phyloP scores from a whole-genome alignment of 2,113 vertebrate genomes.

The Scytalopus superciliaris region DNA sequence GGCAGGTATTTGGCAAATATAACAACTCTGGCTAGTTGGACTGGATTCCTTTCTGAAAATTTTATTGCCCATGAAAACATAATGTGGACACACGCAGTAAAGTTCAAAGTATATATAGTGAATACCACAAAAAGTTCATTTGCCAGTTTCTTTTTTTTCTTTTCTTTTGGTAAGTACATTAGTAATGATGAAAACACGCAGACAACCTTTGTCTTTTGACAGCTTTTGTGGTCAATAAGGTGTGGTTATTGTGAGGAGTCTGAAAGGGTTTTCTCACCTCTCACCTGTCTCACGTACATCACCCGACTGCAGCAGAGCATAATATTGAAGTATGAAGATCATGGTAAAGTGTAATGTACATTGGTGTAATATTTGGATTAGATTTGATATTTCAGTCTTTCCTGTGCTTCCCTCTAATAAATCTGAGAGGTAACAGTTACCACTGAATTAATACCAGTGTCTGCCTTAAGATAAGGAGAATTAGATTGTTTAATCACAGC shows the following conservation, averaged over 20 bases:
- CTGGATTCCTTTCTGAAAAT: not conserved
- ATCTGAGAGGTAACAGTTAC: not conserved
- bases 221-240: not conserved
- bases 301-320: not conserved
- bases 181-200: not conserved
- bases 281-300: not conserved
- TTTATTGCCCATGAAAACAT: not conserved
- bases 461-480: not conserved
- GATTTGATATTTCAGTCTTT: not conserved
- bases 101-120: not conserved
- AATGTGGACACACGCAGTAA: not conserved
- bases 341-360: not conserved
- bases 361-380: not conserved
- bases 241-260: not conserved
- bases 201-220: not conserved
- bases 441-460: not conserved
- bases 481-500: not conserved
- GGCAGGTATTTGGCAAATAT: conserved; percentile 8
- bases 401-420: not conserved
- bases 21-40: not conserved
- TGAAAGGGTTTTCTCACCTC: not conserved
- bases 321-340: not conserved
- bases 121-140: not conserved
- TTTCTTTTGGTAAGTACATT: not conserved
- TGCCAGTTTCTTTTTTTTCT: not conserved